Evolutionary conservation across 2,797 vertebrate genomes (phyloP), one percentile per base, ranked within the genome.

Genomic region (Gallinago stenura): DNA sequence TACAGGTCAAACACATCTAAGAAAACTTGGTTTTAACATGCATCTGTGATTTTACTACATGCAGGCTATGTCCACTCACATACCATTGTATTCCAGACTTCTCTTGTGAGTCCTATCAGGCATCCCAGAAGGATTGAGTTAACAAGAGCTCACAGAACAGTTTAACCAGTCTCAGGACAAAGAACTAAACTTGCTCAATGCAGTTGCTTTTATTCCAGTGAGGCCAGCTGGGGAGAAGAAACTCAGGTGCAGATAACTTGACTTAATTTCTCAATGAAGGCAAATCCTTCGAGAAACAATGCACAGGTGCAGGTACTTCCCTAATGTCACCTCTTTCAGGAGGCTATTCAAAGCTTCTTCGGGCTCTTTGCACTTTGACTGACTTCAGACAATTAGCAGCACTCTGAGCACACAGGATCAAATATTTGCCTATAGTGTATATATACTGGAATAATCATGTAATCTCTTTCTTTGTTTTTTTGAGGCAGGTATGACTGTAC

Each of bases 401-500:
- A 45, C 26, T 11, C 11, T 13, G 21, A 90, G 43, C 20, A 45
- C 65, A 24, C 18, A 10, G 25, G 33, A 81, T 58, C 77, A 78
- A 83, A 6, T 43, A 54, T 31, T 43, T 30, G 13, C 70, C 45
- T 45, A 6, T 3, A 72, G 70, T 24, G 35, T 48, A 43, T 9
- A 4, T 11, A 19, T 3, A 13, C 35, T 33, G 50, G 9, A 43
- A n/a, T 48, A 50, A 70, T 60, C 68, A 16, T 6, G 22, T 39
- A 4, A 65, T 83, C 90, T 35, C 64, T 75, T 76, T 39, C 60
- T 80, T 65, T 82, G 77, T 33, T 57, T 73, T 95, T 94, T 60
- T 73, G 90, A 90, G 88, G 86, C 81, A 76, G 86, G n/a, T 70
- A 56, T 21, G 78, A 66, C 70, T 77, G 78, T 41, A 72, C 72